A percentile compares a stretch with the other conserved stretches of the same genome.
These are phyloP conservation scores for Zosterops hypoxanthus DNA, from an alignment of 2,113 vertebrate genomes.

Conservation along the genomic window DNA sequence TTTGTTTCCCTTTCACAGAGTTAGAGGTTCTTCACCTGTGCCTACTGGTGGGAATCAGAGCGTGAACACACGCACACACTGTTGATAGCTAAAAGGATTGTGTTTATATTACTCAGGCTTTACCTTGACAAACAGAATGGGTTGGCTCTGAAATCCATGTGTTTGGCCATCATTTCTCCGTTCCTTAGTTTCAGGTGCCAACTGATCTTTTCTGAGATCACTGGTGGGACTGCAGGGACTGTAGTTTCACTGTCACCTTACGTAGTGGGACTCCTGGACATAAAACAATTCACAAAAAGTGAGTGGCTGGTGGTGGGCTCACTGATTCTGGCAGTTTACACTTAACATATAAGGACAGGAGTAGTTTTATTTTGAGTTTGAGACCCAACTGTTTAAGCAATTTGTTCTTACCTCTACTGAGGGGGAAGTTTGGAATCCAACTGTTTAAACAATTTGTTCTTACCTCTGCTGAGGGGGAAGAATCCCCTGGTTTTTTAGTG, in stretches of 20 bases:
- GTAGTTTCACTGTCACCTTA: neutral
- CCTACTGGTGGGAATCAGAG: neutral
- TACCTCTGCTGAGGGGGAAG: neutral
- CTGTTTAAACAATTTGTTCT: neutral
- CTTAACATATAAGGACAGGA: neutral
- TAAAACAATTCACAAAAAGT: neutral
- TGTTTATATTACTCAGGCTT: neutral
- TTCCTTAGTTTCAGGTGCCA: neutral
- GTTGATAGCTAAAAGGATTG: neutral
- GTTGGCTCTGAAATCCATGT: neutral
- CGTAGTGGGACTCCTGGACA: neutral
- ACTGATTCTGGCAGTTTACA: neutral
- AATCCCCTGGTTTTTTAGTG: neutral
- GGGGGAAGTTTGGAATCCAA: neutral
- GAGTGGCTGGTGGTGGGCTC: neutral
- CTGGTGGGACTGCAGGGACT: neutral
- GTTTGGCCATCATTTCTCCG: fast-evolving
- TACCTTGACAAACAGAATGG: neutral
- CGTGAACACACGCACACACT: neutral
- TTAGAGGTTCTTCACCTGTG: neutral
- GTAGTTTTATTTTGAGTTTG: neutral
- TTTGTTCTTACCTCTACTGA: neutral
- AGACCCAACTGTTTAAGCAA: neutral
- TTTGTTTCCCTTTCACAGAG: neutral
- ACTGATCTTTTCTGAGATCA: neutral